Conservation (phyloP, 1,140 invertebrate genomes). For the Drosophila tristis region DNA sequence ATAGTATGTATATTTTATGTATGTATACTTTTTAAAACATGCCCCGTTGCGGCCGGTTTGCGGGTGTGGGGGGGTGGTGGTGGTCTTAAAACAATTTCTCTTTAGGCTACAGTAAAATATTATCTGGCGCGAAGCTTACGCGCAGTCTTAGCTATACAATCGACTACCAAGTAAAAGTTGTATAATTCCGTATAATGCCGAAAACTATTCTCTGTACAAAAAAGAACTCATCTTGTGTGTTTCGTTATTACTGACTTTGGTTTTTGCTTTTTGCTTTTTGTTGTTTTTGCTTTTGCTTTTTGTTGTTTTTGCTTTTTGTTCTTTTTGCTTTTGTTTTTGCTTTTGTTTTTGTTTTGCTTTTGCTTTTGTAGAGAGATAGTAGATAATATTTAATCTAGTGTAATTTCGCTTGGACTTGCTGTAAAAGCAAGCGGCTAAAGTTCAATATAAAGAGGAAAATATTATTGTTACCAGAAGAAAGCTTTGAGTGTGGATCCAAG, state of each 20-base stretch:
- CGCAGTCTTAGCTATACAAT: constrained; percentile 69
- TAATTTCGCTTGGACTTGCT: constrained; percentile 54
- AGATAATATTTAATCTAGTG: constrained; percentile 51
- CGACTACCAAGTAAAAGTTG: constrained; percentile 66
- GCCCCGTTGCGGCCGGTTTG: constrained; percentile 10
- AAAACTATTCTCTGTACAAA: constrained; percentile 59
- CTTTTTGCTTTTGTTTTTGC: constrained; percentile 1
- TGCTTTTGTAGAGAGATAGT: constrained; percentile 60
- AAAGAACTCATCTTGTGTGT: constrained; percentile 60
- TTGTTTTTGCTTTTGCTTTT: constrained; percentile 28
- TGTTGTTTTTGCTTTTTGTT: constrained; percentile 28
- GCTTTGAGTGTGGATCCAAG: constrained; percentile 67
- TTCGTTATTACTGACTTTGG: constrained; percentile 7
- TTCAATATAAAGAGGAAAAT: constrained; percentile 72
- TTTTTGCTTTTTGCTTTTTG: constrained; percentile 8
- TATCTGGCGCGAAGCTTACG: constrained; percentile 71
- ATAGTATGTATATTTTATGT: constrained; percentile 11
- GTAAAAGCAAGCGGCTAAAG: constrained; percentile 70
- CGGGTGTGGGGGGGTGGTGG: neutral
- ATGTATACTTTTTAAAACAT: constrained; percentile 62
- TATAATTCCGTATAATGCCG: constrained; percentile 68
- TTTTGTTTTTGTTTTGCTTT: constrained; percentile 20
- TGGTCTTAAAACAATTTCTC: constrained; percentile 58
- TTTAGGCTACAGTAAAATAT: constrained; percentile 79
- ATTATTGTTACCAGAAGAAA: constrained; percentile 83